A percentile compares a stretch with the other conserved stretches of the same genome.
Evolutionary conservation across 2,888 invertebrate species (phyloP).

Genomic region (Drosophila koepferae): DNA sequence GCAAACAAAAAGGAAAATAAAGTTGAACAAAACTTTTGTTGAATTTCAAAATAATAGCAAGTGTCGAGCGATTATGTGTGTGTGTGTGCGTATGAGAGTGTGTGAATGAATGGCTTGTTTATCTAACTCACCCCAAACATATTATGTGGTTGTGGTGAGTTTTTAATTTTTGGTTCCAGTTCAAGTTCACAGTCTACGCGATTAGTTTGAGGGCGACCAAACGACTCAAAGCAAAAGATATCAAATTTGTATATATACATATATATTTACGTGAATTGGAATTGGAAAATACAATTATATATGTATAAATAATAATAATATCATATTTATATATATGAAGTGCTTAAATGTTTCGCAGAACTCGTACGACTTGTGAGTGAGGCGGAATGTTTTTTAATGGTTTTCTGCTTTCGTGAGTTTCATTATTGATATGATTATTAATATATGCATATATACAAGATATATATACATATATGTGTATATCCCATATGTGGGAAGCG

Average conservation of each 20-base stretch:
- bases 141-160: constrained; percentile 43
- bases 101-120: constrained; percentile 24
- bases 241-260: background rate
- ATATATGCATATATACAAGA: background rate
- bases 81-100: background rate
- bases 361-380: constrained; percentile 17
- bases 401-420: constrained; percentile 17
- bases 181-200: constrained; percentile 34
- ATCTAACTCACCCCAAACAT: constrained; percentile 53
- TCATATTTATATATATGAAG: background rate
- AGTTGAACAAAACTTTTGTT: constrained; percentile 32
- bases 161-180: constrained; percentile 35
- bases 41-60: constrained; percentile 47
- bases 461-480: background rate
- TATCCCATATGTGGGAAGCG: background rate
- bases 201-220: constrained; percentile 36
- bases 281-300: too few species aligned
- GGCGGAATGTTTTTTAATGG: constrained; percentile 14
- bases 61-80: constrained; percentile 1
- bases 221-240: constrained; percentile 15
- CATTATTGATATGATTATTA: constrained; percentile 8
- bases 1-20: constrained; percentile 13
- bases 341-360: constrained; percentile 8
- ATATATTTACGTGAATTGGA: background rate
- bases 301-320: too few species aligned